A percentile compares a stretch with the other conserved stretches of the same genome.
Conservation (phyloP, 2,113 vertebrate genomes). For the Hypanus sabinus region DNA sequence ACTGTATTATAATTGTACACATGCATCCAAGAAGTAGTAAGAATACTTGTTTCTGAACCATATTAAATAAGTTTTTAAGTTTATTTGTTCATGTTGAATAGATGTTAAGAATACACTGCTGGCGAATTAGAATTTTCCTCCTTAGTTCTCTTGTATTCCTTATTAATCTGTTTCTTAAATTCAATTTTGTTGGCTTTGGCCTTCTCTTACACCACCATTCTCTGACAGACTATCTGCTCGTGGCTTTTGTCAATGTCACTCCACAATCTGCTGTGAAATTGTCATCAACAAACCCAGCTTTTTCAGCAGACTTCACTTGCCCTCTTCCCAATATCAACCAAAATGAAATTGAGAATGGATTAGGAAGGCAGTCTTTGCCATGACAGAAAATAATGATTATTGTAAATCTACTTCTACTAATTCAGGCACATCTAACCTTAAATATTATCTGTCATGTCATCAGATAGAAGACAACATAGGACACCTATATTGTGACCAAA, state of each 20-base stretch:
- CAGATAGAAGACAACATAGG: background rate
- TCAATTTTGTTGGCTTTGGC: background rate
- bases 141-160: background rate
- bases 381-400: background rate
- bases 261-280: background rate
- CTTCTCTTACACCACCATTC: background rate
- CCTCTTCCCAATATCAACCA: background rate
- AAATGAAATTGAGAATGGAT: background rate
- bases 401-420: background rate
- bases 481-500: background rate
- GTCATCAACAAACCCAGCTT: background rate
- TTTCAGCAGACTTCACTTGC: background rate
- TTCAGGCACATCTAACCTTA: too few species aligned
- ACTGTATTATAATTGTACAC: background rate
- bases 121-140: background rate
- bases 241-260: background rate
- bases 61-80: background rate
- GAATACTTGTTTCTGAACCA: background rate
- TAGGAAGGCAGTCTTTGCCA: background rate
- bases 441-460: background rate
- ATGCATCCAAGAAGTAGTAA: background rate
- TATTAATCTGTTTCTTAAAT: background rate
- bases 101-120: background rate
- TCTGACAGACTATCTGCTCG: background rate
- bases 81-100: background rate